Percentiles rank a stretch among this genome's conserved stretches.
phyloP scores from a whole-genome alignment of 2,888 invertebrate species.

The Augochlorella aurata region DNA sequence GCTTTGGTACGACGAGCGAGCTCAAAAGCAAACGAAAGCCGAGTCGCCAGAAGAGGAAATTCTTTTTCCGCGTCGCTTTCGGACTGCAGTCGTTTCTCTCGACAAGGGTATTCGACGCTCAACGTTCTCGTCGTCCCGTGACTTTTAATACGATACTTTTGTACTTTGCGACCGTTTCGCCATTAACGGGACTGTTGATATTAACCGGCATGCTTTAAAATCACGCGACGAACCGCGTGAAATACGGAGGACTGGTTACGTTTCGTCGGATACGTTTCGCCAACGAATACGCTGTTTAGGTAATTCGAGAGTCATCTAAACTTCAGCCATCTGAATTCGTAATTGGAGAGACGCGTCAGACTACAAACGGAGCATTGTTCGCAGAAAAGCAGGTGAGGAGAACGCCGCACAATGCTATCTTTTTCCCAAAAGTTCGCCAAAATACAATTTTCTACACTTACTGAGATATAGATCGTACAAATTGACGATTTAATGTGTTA shows the following conservation, averaged over 20 bases:
- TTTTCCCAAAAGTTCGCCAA: no score
- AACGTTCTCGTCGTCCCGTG: constrained; percentile 69
- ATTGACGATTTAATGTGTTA: no score
- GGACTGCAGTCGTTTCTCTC: constrained; percentile 34
- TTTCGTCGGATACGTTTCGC: background rate
- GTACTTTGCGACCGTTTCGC: constrained; percentile 31
- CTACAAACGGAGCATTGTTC: background rate
- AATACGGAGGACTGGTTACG: background rate
- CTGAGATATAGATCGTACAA: no score
- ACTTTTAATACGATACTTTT: constrained; percentile 70
- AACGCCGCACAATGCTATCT: no score
- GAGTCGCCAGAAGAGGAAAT: constrained; percentile 30
- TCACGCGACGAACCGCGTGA: constrained; percentile 23
- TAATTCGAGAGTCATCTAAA: background rate
- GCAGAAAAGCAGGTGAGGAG: no score
- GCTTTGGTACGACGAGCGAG: constrained; percentile 3
- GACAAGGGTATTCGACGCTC: constrained; percentile 69
- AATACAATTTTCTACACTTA: no score
- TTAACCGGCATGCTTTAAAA: constrained; percentile 62
- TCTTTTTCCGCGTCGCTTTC: constrained; percentile 18
- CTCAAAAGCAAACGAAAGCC: constrained; percentile 43
- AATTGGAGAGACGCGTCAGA: background rate
- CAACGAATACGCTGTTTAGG: background rate
- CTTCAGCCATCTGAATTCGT: background rate
- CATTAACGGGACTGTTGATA: constrained; percentile 22